These are phyloP conservation scores for Sesamia nonagrioides DNA, from an alignment of 1,140 invertebrate species.

Conservation along the genomic window DNA sequence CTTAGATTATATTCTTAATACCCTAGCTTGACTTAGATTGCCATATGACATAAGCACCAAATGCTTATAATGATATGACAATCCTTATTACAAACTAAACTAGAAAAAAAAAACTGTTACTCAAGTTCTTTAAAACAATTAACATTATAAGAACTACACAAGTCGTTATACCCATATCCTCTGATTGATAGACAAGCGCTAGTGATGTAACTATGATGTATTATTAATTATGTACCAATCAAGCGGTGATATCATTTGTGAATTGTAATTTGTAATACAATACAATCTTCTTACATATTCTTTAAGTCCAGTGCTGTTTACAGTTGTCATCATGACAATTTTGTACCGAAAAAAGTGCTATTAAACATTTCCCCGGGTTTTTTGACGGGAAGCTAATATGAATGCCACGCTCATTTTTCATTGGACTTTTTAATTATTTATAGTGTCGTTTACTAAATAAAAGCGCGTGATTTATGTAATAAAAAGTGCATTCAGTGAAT, in stretches of 20 bases:
- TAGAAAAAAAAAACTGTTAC: background rate
- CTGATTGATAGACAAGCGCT: background rate
- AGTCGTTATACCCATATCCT: background rate
- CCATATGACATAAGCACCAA: no score
- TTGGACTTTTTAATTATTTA: no score
- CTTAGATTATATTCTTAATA: no score
- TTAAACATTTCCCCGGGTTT: background rate
- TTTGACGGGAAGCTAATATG: no score
- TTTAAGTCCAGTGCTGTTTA: background rate
- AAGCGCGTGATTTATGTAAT: no score
- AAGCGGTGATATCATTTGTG: conserved; percentile 15
- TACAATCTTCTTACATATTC: background rate
- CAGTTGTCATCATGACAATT: background rate
- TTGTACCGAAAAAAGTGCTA: background rate
- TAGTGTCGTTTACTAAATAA: no score
- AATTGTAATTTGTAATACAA: background rate
- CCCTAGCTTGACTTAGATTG: no score
- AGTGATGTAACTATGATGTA: background rate
- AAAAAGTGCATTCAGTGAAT: no score
- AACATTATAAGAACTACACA: background rate
- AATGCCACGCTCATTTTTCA: no score
- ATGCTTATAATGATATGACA: background rate
- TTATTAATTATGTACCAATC: conserved; percentile 1
- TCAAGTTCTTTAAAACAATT: background rate
- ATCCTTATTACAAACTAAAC: background rate